Evolutionary conservation across 2,113 vertebrate species (phyloP).

Genomic region (Sinosuthora webbiana): DNA sequence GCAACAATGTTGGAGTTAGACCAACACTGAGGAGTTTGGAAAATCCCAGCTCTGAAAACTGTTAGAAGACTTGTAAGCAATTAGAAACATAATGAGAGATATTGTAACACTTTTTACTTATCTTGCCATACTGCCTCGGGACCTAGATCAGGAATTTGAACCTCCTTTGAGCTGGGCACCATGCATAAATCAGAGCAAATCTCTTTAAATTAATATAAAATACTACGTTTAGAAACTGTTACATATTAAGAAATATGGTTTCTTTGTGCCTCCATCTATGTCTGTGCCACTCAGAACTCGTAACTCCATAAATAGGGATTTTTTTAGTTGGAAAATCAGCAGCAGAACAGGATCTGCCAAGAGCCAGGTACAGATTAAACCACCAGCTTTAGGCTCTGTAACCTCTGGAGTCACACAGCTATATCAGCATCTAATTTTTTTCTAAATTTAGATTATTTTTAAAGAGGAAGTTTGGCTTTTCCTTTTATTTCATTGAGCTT

Average conservation of each 20-base stretch:
- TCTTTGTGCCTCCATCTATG: neutral
- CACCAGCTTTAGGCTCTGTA: neutral
- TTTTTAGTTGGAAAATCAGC: neutral
- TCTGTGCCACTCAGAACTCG: neutral
- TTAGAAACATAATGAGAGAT: neutral
- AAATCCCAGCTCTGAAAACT: neutral
- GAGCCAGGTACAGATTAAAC: neutral
- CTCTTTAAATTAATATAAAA: neutral
- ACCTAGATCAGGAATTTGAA: neutral
- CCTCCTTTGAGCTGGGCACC: neutral
- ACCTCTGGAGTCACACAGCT: neutral
- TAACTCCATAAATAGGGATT: neutral
- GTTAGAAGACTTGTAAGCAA: neutral
- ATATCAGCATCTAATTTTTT: neutral
- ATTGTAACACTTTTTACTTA: neutral
- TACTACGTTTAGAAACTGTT: neutral
- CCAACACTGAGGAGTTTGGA: neutral
- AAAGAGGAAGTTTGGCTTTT: neutral
- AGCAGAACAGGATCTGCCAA: neutral
- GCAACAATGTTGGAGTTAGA: neutral
- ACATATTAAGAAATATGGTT: neutral
- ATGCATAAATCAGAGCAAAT: neutral
- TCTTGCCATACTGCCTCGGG: neutral
- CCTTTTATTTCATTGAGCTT: neutral
- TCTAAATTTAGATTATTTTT: conserved; percentile 31